Evolutionary conservation across 2,797 vertebrate genomes (phyloP), one percentile per base, ranked within the genome.

Genomic region (Acanthurus leucopareius): DNA sequence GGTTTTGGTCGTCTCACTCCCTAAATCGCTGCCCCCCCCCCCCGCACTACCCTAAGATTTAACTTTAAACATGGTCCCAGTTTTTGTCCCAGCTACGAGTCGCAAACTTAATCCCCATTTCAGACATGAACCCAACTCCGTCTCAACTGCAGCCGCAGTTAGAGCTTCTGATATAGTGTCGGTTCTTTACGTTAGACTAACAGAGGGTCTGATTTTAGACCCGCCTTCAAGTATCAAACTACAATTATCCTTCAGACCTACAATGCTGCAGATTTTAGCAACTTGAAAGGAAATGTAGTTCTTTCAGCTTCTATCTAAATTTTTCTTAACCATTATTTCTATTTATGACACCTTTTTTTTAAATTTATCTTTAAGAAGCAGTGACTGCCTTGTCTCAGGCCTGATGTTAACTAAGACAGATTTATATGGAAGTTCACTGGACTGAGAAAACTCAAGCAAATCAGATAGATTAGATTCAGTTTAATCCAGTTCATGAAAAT

Each of bases 1-100:
- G 80, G 32, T 35, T 90, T 82, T 72, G 80, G 74, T 79, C 32
- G 73, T 88, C 89, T 77, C 59, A 57, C 63, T 86, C 82, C 72
- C 32, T 35, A 35, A 35, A 35, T 35, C 32, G 32, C 32, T 35
- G 32, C 32, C 32, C 32, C 32, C 32, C 32, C 5, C 32, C 32
- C 6, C 32, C 32, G 3, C 32, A 35, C 32, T 35, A 35, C 32
- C 7, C 32, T 35, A 35, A 35, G 32, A 35, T 35, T 35, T 35
- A 35, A 35, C 32, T 35, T 35, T 35, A 35, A 35, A 35, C 5
- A 35, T 35, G 32, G 32, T 35, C 32, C 32, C 32, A 7, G 32
- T 35, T 35, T 35, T 35, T 35, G 32, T 35, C 32, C 32, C 5
- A 35, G 32, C 32, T 35, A 35, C 32, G 3, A 35, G 32, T 35